Evolutionary conservation across 2,888 invertebrate species (phyloP).

Genomic region (Trachelus troglodyta): DNA sequence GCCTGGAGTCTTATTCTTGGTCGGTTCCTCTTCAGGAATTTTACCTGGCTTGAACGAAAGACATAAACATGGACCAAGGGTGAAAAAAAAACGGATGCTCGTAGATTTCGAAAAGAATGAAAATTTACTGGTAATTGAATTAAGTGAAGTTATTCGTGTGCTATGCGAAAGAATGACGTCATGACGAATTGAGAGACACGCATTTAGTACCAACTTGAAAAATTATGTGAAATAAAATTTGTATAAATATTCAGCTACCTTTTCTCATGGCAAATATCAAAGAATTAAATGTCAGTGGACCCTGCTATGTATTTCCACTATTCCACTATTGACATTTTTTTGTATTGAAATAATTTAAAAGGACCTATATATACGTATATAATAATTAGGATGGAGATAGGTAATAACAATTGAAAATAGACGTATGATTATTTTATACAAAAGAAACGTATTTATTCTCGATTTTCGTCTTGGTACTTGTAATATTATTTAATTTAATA

Average conservation of each 20-base stretch:
- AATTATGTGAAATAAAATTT: background rate
- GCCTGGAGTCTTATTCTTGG: background rate
- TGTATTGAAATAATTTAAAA: no score
- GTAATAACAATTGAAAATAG: background rate
- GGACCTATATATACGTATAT: no score
- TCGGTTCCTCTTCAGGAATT: background rate
- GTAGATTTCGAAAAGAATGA: background rate
- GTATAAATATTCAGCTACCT: background rate
- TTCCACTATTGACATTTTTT: no score
- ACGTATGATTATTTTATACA: constrained; percentile 34
- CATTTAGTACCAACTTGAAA: background rate
- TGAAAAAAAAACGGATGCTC: background rate
- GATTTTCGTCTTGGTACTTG: constrained; percentile 43
- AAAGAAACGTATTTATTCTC: constrained; percentile 52
- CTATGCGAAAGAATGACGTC: background rate
- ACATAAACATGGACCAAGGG: background rate
- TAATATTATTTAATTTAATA: constrained; percentile 46
- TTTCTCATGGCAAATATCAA: background rate
- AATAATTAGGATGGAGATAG: background rate
- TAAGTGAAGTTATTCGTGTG: background rate
- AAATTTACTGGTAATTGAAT: background rate
- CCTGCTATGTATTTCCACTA: background rate
- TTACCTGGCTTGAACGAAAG: background rate
- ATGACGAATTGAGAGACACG: background rate
- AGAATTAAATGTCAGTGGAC: background rate